A percentile compares a stretch with the other conserved stretches of the same genome.
These are phyloP conservation scores for Onychostruthus taczanowskii DNA, from an alignment of 2,113 vertebrate genomes.

Conservation along the genomic window DNA sequence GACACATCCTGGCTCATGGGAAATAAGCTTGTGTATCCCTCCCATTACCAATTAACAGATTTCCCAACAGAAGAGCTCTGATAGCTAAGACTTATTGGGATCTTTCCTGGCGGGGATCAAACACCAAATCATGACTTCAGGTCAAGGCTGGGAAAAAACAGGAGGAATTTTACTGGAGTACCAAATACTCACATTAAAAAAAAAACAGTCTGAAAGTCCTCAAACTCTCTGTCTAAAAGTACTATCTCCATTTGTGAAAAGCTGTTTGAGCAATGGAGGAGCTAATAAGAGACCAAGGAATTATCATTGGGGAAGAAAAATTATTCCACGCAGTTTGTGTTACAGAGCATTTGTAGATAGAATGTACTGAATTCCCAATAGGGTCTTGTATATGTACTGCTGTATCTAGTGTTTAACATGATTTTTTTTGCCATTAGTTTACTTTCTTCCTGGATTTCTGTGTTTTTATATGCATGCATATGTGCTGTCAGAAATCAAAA, in stretches of 20 bases:
- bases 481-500: background rate
- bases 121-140: background rate
- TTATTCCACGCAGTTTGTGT: fast-evolving
- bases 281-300: background rate
- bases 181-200: background rate
- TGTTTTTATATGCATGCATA: background rate
- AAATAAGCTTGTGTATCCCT: background rate
- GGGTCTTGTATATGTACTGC: background rate
- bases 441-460: background rate
- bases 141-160: background rate
- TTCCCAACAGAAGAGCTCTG: background rate
- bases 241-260: background rate
- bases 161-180: background rate
- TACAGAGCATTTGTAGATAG: background rate
- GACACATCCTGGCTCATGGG: background rate
- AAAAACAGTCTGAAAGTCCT: background rate
- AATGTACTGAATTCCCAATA: background rate
- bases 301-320: background rate
- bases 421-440: background rate
- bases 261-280: background rate
- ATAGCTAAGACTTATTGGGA: background rate
- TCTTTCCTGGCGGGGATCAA: background rate
- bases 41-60: background rate
- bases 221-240: background rate
- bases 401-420: background rate